Percentiles rank a stretch among this genome's conserved stretches.
These are phyloP conservation scores for Mellilla xanthometata DNA, from an alignment of 2,888 invertebrate genomes.

Conservation along the genomic window DNA sequence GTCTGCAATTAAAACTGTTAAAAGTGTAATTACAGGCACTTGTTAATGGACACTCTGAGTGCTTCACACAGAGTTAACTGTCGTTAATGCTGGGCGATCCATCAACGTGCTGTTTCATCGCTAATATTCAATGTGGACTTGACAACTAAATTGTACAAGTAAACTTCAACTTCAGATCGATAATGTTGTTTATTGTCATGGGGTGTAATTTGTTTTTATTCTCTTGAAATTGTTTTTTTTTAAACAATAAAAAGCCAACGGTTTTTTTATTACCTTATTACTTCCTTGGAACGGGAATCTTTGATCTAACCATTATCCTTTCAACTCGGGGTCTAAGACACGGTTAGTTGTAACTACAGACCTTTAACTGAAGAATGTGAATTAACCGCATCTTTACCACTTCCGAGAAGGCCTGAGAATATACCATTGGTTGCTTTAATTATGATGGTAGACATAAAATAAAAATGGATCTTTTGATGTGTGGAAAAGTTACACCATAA, in stretches of 20 bases:
- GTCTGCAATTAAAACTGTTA: slow-evolving; percentile 24
- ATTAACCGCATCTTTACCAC: slow-evolving; percentile 51
- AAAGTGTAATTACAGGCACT: slow-evolving; percentile 30
- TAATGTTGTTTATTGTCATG: no score
- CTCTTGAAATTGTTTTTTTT: no score
- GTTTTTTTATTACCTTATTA: no score
- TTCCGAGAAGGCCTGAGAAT: slow-evolving; percentile 49
- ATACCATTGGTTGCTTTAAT: slow-evolving; percentile 23
- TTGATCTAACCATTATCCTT: slow-evolving; percentile 58
- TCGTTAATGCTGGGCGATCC: slow-evolving; percentile 29
- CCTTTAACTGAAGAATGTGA: slow-evolving; percentile 57
- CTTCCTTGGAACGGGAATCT: slow-evolving; percentile 43
- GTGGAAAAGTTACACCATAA: slow-evolving; percentile 4
- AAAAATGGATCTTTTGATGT: slow-evolving; percentile 17
- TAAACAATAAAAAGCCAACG: no score
- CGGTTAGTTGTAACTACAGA: slow-evolving; percentile 20
- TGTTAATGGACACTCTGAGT: slow-evolving; percentile 22
- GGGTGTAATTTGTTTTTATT: no score
- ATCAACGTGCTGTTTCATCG: slow-evolving; percentile 35
- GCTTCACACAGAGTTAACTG: slow-evolving; percentile 30
- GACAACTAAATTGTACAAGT: slow-evolving; percentile 20
- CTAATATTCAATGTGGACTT: slow-evolving; percentile 42
- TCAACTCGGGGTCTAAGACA: slow-evolving; percentile 36
- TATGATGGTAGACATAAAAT: slow-evolving; percentile 20
- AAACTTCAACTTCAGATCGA: no score